These are phyloP conservation scores for Lithophane leautieri DNA, from an alignment of 2,888 invertebrate genomes.

Conservation along the genomic window DNA sequence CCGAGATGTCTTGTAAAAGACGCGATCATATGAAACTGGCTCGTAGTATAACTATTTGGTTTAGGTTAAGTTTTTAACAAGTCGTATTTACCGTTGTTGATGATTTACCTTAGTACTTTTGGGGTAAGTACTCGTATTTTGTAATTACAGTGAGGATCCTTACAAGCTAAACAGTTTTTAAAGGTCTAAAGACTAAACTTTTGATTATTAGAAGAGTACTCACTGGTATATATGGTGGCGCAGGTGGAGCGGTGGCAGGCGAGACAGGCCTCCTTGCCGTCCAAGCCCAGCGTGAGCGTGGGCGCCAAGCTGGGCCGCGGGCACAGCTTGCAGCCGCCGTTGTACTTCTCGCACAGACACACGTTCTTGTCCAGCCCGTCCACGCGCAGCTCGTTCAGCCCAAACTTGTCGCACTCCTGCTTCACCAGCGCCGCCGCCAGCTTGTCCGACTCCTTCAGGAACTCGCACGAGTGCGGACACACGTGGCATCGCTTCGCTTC, in stretches of 20 bases:
- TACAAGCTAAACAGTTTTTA: too few relatives aligned
- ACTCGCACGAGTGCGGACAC: conserved; percentile 81
- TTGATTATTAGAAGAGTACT: conserved; percentile 66
- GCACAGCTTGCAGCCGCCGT: conserved; percentile 87
- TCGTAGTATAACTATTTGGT: neutral
- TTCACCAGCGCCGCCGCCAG: conserved; percentile 81
- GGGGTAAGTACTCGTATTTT: neutral
- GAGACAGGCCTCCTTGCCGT: conserved; percentile 79
- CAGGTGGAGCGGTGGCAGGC: conserved; percentile 79
- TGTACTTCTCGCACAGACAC: conserved; percentile 86
- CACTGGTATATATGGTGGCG: conserved; percentile 78
- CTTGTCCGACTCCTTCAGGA: conserved; percentile 76
- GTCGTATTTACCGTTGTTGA: neutral
- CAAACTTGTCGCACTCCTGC: conserved; percentile 79
- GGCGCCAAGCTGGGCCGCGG: conserved; percentile 79
- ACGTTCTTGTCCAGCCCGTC: conserved; percentile 81
- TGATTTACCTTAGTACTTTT: neutral
- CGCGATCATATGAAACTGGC: neutral
- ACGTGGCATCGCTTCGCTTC: conserved; percentile 75
- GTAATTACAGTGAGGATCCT: neutral
- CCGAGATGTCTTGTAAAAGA: neutral
- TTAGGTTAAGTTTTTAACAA: neutral
- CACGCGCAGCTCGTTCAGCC: conserved; percentile 84
- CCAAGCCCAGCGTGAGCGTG: conserved; percentile 73
- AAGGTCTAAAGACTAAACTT: neutral